phyloP scores from a whole-genome alignment of 2,888 invertebrate genomes.

The Stegophylla sp. region DNA sequence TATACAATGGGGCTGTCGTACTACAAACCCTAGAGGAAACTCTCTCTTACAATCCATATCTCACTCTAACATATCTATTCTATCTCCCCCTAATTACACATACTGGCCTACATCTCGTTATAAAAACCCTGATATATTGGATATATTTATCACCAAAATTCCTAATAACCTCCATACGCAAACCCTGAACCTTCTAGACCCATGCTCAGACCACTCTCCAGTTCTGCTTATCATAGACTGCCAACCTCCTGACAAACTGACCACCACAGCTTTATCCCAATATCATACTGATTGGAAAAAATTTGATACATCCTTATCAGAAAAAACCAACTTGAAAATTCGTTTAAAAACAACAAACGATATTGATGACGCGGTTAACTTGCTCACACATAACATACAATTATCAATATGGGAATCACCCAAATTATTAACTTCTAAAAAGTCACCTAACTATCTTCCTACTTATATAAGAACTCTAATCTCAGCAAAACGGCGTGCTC shows the following conservation, averaged over 20 bases:
- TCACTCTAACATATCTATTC: not conserved
- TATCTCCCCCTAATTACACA: not conserved
- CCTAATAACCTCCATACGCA: not conserved
- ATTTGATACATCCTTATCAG: not conserved
- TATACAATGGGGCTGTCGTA: not conserved
- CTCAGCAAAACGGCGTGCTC: not conserved
- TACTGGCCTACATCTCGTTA: not conserved
- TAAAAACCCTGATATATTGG: not conserved
- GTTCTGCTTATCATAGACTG: not conserved
- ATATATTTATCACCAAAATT: not conserved
- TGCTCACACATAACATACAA: no score
- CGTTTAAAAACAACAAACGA: no score
- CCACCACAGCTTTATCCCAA: not conserved
- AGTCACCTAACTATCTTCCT: not conserved
- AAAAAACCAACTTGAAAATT: no score
- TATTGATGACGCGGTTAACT: no score
- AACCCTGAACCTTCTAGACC: not conserved
- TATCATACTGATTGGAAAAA: not conserved
- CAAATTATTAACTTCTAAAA: no score
- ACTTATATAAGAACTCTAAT: not conserved
- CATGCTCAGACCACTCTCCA: not conserved
- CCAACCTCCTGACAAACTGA: not conserved
- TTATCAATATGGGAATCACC: no score
- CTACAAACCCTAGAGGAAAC: not conserved
- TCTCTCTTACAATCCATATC: not conserved